Percentiles rank a stretch among this genome's conserved stretches.
These are phyloP conservation scores for Malurus alboscapulatus DNA, from an alignment of 2,113 vertebrate genomes.

Conservation along the genomic window DNA sequence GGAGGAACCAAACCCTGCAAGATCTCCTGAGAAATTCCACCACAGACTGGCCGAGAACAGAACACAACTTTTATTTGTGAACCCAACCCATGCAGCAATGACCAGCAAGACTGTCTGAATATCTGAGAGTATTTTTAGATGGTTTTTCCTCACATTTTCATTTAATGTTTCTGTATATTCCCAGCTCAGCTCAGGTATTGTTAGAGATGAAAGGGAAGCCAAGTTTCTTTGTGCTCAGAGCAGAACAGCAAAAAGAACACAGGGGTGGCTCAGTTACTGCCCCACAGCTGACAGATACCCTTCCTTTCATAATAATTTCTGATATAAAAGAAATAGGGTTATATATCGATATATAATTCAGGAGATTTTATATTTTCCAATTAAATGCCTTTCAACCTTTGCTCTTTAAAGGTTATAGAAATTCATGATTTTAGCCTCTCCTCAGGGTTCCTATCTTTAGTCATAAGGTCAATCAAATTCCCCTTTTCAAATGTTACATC, in stretches of 20 bases:
- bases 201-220: not conserved
- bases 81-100: fast-evolving
- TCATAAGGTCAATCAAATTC: conserved; percentile 68
- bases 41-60: not conserved
- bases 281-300: conserved; percentile 17
- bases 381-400: conserved; percentile 64
- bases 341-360: conserved; percentile 50
- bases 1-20: not conserved
- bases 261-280: not conserved
- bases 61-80: not conserved
- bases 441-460: conserved; percentile 52
- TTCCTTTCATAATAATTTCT: conserved; percentile 40
- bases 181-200: not conserved
- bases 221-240: not conserved
- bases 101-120: not conserved
- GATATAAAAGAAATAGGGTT: conserved; percentile 54
- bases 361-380: conserved; percentile 59
- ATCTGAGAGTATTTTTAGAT: not conserved
- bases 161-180: not conserved
- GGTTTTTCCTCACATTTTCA: no score
- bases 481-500: conserved; percentile 62
- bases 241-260: not conserved
- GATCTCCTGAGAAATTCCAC: not conserved
- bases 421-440: conserved; percentile 56
- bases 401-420: conserved; percentile 69